Percentiles rank a stretch among this genome's conserved stretches.
phyloP scores from a whole-genome alignment of 2,113 vertebrate species.

The Protobothrops mucrosquamatus region DNA sequence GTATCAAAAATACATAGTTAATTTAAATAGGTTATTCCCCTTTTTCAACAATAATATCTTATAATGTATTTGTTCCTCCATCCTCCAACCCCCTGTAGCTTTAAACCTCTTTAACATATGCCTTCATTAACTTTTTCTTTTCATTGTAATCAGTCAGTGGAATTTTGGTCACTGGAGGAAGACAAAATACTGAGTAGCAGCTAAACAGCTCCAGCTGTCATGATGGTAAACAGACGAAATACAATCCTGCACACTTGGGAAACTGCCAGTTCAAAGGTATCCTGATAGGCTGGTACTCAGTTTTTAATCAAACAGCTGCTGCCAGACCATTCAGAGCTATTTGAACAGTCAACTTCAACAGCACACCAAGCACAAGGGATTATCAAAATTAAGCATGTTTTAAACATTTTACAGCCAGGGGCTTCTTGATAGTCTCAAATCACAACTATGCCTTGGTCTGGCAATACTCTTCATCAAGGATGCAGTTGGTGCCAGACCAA shows the following conservation, averaged over 20 bases:
- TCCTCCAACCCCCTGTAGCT: background rate
- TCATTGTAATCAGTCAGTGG: constrained; percentile 35
- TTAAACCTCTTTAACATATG: constrained; percentile 63
- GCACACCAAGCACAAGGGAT: constrained; percentile 7
- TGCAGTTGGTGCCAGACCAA: background rate
- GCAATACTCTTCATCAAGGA: background rate
- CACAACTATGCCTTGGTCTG: background rate
- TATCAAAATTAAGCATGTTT: constrained; percentile 39
- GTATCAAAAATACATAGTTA: constrained; percentile 57
- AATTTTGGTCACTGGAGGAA: constrained; percentile 35
- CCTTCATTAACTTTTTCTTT: constrained; percentile 71
- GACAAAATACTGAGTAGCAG: constrained; percentile 41
- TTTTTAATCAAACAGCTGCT: constrained; percentile 57
- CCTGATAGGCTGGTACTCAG: constrained; percentile 55
- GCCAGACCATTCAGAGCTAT: constrained; percentile 34
- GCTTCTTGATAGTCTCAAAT: background rate
- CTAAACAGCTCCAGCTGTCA: constrained; percentile 68
- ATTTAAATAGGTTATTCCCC: constrained; percentile 51
- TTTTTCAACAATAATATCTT: constrained; percentile 27
- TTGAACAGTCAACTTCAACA: constrained; percentile 21
- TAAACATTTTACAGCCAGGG: background rate
- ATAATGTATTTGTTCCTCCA: background rate
- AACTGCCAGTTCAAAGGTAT: constrained; percentile 63
- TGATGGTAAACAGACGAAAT: constrained; percentile 64
- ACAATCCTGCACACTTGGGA: constrained; percentile 49